Evolutionary conservation across 1,140 invertebrate species (phyloP).

Genomic region (Euura lappo): DNA sequence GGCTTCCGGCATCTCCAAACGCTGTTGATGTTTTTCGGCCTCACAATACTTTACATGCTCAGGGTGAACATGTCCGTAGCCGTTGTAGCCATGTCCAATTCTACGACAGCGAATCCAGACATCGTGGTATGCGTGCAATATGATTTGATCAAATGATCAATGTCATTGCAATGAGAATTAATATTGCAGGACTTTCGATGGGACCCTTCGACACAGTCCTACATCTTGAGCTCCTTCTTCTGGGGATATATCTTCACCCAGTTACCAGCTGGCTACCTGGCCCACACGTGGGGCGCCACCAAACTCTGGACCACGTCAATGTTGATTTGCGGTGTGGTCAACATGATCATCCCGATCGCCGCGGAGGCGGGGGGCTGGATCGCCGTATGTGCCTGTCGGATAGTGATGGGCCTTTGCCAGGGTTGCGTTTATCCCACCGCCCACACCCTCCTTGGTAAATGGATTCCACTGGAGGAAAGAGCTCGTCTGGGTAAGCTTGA

Average conservation of each 20-base stretch:
- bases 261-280: constrained; percentile 62
- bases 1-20: constrained; percentile 70
- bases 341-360: constrained; percentile 50
- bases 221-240: constrained; percentile 62
- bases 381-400: constrained; percentile 67
- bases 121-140: constrained; percentile 31
- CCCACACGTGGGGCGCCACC: constrained; percentile 59
- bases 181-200: constrained; percentile 55
- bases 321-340: constrained; percentile 57
- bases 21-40: constrained; percentile 67
- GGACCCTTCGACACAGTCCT: constrained; percentile 57
- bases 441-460: constrained; percentile 80
- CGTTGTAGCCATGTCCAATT: constrained; percentile 68
- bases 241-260: constrained; percentile 64
- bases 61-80: constrained; percentile 73
- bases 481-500: constrained; percentile 54
- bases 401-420: constrained; percentile 78
- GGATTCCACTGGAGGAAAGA: constrained; percentile 75
- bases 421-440: constrained; percentile 80
- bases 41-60: constrained; percentile 68
- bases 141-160: no score
- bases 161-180: no score
- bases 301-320: constrained; percentile 54
- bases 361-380: constrained; percentile 64
- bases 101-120: constrained; percentile 24